phyloP scores from a whole-genome alignment of 53 echinoderm and acorn worm species.

The Glandiceps talaboti region DNA sequence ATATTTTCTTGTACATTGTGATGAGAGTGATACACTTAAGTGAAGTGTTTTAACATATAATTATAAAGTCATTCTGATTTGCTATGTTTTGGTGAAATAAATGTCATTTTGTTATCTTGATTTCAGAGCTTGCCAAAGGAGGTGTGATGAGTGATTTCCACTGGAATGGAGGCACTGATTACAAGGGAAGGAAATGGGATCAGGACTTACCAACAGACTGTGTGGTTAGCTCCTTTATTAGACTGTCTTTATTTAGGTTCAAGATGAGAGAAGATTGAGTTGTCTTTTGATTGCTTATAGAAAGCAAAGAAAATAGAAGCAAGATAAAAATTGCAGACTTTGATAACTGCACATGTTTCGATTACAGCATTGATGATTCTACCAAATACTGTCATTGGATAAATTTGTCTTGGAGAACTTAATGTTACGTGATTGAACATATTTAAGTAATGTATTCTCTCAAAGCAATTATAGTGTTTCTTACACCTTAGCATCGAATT shows the following conservation, averaged over 20 bases:
- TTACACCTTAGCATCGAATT: too few relatives aligned
- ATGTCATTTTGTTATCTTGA: neutral
- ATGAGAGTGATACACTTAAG: too few relatives aligned
- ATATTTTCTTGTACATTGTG: too few relatives aligned
- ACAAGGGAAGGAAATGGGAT: slow-evolving; percentile 89
- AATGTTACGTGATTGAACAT: too few relatives aligned
- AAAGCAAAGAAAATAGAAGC: neutral
- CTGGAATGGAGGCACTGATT: slow-evolving; percentile 79
- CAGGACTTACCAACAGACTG: slow-evolving; percentile 76
- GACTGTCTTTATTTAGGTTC: too few relatives aligned
- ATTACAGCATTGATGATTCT: neutral
- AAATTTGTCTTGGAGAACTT: too few relatives aligned
- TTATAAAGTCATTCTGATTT: neutral
- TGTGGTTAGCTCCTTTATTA: slow-evolving; percentile 51
- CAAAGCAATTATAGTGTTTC: too few relatives aligned
- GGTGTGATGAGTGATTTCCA: slow-evolving; percentile 88
- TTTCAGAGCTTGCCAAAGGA: slow-evolving; percentile 56
- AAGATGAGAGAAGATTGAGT: neutral
- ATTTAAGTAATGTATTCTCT: too few relatives aligned
- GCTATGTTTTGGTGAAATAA: neutral
- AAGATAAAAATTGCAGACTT: too few relatives aligned
- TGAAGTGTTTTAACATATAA: too few relatives aligned
- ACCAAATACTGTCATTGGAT: too few relatives aligned
- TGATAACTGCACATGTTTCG: neutral
- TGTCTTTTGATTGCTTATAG: neutral